phyloP scores from a whole-genome alignment of 1,140 invertebrate species.

The Elymnias hypermnestra region DNA sequence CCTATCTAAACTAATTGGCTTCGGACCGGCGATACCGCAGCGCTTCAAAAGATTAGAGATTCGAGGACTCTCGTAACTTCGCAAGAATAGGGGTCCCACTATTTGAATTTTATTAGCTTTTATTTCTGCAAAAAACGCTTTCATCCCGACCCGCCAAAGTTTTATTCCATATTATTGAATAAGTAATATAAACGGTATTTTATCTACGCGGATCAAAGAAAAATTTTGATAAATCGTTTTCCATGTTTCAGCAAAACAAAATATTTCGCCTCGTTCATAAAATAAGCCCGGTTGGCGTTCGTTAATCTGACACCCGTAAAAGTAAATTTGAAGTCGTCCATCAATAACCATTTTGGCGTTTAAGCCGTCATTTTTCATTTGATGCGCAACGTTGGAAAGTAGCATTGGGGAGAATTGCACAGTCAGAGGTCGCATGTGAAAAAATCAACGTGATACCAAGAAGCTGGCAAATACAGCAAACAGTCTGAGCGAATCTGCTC shows the following conservation, averaged over 20 bases:
- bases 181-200: constrained; percentile 12
- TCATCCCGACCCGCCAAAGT: background rate
- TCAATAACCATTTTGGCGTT: constrained; percentile 66
- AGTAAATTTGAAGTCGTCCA: constrained; percentile 54
- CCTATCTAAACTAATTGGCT: constrained; percentile 39
- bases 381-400: constrained; percentile 39
- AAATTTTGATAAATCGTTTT: constrained; percentile 21
- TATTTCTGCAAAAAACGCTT: constrained; percentile 2
- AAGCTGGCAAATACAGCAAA: constrained; percentile 18
- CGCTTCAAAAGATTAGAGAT: constrained; percentile 24
- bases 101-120: constrained; percentile 22
- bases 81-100: constrained; percentile 13
- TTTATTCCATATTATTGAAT: constrained; percentile 6
- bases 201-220: constrained; percentile 18
- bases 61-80: constrained; percentile 23
- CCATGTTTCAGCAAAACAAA: constrained; percentile 18
- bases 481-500: constrained; percentile 21
- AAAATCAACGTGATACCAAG: constrained; percentile 36
- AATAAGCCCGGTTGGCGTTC: constrained; percentile 13
- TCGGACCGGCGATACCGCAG: constrained; percentile 31
- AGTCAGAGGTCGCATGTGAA: constrained; percentile 39
- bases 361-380: constrained; percentile 65
- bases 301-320: constrained; percentile 54
- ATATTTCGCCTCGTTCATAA: constrained; percentile 18
- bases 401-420: constrained; percentile 38